Percentiles rank a stretch among this genome's conserved stretches.
These are phyloP conservation scores for Antheraea mylitta DNA, from an alignment of 1,140 invertebrate species.

Conservation along the genomic window DNA sequence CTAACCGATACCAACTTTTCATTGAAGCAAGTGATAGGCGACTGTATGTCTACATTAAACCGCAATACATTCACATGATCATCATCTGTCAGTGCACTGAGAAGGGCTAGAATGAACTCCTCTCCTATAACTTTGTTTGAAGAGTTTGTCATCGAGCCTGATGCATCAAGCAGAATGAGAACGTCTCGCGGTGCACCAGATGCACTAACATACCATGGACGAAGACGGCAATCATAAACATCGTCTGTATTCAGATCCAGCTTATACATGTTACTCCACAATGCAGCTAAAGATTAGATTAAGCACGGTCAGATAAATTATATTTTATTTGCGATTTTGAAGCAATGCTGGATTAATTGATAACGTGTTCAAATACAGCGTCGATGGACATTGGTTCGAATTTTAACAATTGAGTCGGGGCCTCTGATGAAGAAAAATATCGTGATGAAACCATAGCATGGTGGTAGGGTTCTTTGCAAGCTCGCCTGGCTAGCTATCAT, in stretches of 20 bases:
- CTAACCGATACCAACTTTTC: constrained; percentile 70
- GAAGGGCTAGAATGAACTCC: constrained; percentile 91
- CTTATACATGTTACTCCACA: constrained; percentile 60
- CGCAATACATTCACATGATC: constrained; percentile 95
- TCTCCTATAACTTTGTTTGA: constrained; percentile 89
- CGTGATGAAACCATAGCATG: too few species aligned
- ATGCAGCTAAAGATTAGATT: constrained; percentile 37
- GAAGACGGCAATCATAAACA: constrained; percentile 89
- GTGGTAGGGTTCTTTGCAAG: too few species aligned
- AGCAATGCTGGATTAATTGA: too few species aligned
- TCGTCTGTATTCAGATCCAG: constrained; percentile 43
- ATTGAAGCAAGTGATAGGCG: constrained; percentile 61
- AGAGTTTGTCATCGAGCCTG: constrained; percentile 95
- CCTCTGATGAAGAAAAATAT: too few species aligned
- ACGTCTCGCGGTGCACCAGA: constrained; percentile 95
- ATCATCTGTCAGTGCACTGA: constrained; percentile 96
- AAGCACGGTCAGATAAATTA: not conserved
- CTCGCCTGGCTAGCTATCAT: too few species aligned
- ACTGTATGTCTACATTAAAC: constrained; percentile 70
- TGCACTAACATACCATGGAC: constrained; percentile 95
- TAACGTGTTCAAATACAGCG: too few species aligned
- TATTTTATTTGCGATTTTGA: too few species aligned
- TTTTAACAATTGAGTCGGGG: too few species aligned
- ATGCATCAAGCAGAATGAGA: constrained; percentile 92
- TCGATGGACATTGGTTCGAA: too few species aligned